These are phyloP conservation scores for Aphaenogaster ashmeadi DNA, from an alignment of 1,140 invertebrate species.

Conservation along the genomic window DNA sequence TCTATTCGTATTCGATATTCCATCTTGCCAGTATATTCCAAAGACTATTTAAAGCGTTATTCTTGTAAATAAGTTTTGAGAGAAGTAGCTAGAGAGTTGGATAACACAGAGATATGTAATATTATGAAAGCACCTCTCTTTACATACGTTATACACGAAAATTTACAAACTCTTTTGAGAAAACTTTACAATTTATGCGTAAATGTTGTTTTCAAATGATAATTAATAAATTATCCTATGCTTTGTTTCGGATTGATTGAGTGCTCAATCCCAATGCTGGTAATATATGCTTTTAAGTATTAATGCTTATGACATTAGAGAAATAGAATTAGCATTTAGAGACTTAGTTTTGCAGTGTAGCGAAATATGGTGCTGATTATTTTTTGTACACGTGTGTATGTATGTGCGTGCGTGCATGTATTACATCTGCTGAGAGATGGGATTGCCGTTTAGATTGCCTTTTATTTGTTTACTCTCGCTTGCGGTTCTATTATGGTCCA, in stretches of 20 bases:
- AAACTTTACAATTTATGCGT: conserved; percentile 41
- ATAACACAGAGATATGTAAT: conserved; percentile 3
- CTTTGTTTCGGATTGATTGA: conserved; percentile 79
- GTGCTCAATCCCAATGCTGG: conserved; percentile 78
- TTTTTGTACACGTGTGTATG: conserved; percentile 35
- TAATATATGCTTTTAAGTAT: conserved; percentile 79
- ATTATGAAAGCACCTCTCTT: conserved; percentile 64
- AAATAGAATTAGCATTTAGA: conserved; percentile 71
- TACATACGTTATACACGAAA: conserved; percentile 28
- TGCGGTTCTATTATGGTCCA: conserved; percentile 17
- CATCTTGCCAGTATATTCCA: conserved; percentile 23
- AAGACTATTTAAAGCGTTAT: neutral
- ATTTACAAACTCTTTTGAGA: conserved; percentile 38
- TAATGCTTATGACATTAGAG: conserved; percentile 63
- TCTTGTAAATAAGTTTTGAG: conserved; percentile 17
- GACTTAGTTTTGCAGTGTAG: conserved; percentile 54
- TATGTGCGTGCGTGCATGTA: conserved; percentile 20
- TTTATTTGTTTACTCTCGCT: conserved; percentile 39
- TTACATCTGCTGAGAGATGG: conserved; percentile 22
- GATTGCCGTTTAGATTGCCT: conserved; percentile 20
- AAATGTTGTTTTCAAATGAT: conserved; percentile 63
- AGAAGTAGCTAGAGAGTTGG: neutral
- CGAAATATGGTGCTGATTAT: conserved; percentile 30
- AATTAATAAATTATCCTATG: conserved; percentile 78
- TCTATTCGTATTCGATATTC: conserved; percentile 45